Evolutionary conservation across 2,888 invertebrate species (phyloP).

Genomic region (Zele albiditarsus): DNA sequence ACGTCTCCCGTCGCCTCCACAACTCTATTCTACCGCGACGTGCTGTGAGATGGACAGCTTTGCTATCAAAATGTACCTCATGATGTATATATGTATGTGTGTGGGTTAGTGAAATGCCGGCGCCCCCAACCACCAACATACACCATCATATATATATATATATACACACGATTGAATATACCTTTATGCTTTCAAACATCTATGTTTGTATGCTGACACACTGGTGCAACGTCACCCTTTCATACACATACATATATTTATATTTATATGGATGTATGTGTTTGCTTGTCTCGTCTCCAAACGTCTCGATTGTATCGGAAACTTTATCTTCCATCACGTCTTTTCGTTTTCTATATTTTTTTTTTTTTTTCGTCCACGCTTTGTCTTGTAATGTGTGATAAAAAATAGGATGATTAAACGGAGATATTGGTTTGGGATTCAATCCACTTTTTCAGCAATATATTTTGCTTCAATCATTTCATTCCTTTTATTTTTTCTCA

Average conservation of each 20-base stretch:
- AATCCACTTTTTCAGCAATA: background rate
- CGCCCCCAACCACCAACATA: slow-evolving; percentile 38
- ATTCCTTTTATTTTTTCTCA: background rate
- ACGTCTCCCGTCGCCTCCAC: slow-evolving; percentile 56
- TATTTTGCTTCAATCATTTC: background rate
- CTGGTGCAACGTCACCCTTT: background rate
- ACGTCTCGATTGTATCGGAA: slow-evolving; percentile 25
- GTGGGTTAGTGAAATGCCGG: slow-evolving; percentile 47
- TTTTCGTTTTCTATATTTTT: slow-evolving; percentile 16
- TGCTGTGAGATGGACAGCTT: slow-evolving; percentile 66
- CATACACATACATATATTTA: too few relatives aligned
- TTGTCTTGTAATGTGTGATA: background rate
- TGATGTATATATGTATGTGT: slow-evolving; percentile 38
- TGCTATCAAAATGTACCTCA: slow-evolving; percentile 50
- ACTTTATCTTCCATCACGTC: slow-evolving; percentile 23
- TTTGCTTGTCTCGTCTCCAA: background rate
- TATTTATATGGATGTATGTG: background rate
- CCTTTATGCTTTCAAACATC: background rate
- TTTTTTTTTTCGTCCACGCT: background rate
- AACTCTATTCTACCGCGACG: slow-evolving; percentile 65
- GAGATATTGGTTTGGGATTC: background rate
- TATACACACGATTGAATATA: background rate
- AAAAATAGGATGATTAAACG: background rate
- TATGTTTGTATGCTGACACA: background rate
- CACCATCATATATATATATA: slow-evolving; percentile 12